Conservation (phyloP, 2,888 invertebrate species). For the Metellina segmentata region DNA sequence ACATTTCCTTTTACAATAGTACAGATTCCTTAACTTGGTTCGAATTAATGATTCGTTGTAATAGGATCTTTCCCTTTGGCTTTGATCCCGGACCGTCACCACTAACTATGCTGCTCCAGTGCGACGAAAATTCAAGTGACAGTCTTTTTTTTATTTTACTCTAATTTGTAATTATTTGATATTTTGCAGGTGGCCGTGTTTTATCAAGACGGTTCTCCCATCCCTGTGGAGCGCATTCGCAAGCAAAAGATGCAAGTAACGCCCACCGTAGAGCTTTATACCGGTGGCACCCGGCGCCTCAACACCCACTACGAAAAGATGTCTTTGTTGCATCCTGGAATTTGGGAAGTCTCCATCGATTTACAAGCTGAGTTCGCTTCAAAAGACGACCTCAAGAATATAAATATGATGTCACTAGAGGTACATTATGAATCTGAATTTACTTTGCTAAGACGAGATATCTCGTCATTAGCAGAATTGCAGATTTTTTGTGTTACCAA, state of each 20-base stretch:
- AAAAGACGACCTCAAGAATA: conserved; percentile 76
- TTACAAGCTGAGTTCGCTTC: conserved; percentile 84
- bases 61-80: too few species aligned
- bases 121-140: too few species aligned
- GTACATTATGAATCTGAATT: conserved; percentile 31
- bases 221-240: conserved; percentile 85
- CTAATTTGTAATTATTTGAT: neutral
- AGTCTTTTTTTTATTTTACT: neutral
- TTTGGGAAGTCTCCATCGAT: conserved; percentile 92
- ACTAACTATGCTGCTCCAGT: too few species aligned
- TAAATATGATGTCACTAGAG: conserved; percentile 76
- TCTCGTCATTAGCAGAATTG: too few species aligned
- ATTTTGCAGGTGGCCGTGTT: conserved; percentile 89
- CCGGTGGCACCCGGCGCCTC: conserved; percentile 82
- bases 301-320: conserved; percentile 85
- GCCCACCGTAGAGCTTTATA: conserved; percentile 85
- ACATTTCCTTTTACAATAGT: too few species aligned
- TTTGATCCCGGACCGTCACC: too few species aligned
- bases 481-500: too few species aligned
- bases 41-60: too few species aligned
- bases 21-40: too few species aligned
- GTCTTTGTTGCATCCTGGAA: conserved; percentile 86
- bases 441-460: too few species aligned
- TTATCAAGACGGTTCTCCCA: conserved; percentile 93
- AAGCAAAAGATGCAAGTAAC: conserved; percentile 87